Conservation (phyloP, 2,797 vertebrate genomes). For the Pachyuromys duprasi region DNA sequence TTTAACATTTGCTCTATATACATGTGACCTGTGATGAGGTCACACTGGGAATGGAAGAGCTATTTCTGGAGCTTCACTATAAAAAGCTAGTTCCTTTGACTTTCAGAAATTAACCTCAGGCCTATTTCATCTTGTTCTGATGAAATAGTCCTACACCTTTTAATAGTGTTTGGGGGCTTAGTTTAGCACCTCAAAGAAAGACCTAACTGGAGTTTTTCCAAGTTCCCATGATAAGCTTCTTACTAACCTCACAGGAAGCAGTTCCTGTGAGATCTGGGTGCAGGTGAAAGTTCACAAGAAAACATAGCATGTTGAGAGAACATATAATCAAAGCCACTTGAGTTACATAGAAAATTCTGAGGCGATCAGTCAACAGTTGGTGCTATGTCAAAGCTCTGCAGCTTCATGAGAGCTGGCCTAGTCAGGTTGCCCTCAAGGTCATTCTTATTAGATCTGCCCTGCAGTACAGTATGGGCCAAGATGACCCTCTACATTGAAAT, state of each 20-base stretch:
- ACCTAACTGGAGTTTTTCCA: neutral
- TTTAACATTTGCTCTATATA: constrained; percentile 11
- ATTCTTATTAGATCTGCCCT: neutral
- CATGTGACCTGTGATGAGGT: neutral
- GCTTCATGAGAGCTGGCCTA: too few relatives aligned
- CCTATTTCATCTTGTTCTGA: neutral
- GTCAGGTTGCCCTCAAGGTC: neutral
- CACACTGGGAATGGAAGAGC: neutral
- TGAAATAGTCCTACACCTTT: neutral
- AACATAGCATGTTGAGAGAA: neutral
- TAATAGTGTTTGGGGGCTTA: neutral
- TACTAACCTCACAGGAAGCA: neutral
- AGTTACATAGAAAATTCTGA: neutral
- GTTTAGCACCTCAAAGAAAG: neutral
- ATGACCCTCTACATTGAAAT: neutral
- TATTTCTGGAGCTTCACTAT: neutral
- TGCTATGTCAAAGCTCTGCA: neutral
- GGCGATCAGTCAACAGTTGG: neutral
- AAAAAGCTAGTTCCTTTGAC: neutral
- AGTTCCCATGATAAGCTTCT: neutral
- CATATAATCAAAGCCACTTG: neutral
- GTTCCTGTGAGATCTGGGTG: neutral
- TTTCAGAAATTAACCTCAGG: neutral
- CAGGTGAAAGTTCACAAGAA: neutral
- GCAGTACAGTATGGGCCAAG: neutral